Conservation (phyloP, 2,888 invertebrate genomes). For the Athalia rosae region DNA sequence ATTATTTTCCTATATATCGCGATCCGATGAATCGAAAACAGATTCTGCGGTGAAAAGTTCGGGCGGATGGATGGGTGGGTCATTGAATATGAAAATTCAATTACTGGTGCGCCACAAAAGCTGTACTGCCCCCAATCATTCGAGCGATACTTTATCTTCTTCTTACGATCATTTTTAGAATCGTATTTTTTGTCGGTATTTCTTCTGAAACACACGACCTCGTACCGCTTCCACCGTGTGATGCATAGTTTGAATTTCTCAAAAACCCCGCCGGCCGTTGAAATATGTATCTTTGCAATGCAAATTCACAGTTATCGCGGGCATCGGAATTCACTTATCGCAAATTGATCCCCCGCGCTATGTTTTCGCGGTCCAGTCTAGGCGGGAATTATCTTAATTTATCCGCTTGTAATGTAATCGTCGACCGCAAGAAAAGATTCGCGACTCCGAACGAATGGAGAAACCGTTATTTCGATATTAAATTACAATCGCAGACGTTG, state of each 20-base stretch:
- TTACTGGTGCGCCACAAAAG: constrained; percentile 43
- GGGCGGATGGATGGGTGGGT: constrained; percentile 47
- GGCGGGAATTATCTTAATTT: background rate
- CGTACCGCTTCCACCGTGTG: background rate
- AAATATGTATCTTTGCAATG: constrained; percentile 11
- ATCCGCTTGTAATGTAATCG: background rate
- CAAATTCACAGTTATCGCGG: constrained; percentile 1
- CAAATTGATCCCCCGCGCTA: background rate
- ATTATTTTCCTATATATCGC: too few species aligned
- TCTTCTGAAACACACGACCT: too few species aligned
- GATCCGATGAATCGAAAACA: constrained; percentile 31
- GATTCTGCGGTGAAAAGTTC: constrained; percentile 48
- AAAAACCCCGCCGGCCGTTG: background rate
- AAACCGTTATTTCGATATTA: too few species aligned
- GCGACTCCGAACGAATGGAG: background rate
- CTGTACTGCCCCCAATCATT: background rate
- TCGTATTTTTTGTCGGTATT: too few species aligned
- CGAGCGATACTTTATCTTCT: background rate
- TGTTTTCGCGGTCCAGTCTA: background rate
- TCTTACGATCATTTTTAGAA: background rate
- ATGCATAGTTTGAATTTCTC: background rate
- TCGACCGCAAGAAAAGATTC: background rate
- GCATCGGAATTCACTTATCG: background rate
- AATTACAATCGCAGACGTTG: too few species aligned
- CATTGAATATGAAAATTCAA: constrained; percentile 57